Conservation (phyloP, 1,140 invertebrate species). For the Metopolophium dirhodum region DNA sequence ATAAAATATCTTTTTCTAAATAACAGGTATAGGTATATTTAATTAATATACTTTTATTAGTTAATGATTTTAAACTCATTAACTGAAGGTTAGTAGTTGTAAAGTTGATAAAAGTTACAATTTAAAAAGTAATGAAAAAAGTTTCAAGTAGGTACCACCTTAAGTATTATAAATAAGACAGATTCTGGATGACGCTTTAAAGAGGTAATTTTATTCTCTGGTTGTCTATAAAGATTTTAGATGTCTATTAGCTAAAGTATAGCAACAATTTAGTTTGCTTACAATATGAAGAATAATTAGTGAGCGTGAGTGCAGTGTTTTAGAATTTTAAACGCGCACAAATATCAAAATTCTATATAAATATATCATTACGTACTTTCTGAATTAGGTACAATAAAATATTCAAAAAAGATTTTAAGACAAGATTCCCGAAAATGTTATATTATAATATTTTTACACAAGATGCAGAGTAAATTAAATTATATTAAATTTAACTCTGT, state of each 20-base stretch:
- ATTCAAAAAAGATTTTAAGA: not conserved
- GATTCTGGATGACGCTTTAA: not conserved
- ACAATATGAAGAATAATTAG: not conserved
- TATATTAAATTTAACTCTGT: too few species aligned
- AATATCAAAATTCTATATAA: too few species aligned
- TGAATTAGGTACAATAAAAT: not conserved
- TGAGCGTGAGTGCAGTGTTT: not conserved
- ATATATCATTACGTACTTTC: too few species aligned
- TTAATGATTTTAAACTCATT: not conserved
- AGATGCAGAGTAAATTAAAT: too few species aligned
- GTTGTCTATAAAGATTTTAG: not conserved
- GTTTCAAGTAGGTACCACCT: not conserved
- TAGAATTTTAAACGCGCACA: too few species aligned
- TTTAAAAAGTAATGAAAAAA: not conserved
- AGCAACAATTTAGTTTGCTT: not conserved
- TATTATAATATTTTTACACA: too few species aligned
- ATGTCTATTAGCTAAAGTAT: not conserved
- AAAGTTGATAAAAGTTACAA: not conserved
- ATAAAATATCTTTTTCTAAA: too few species aligned
- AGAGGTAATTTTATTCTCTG: not conserved
- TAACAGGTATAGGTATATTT: not conserved
- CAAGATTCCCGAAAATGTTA: not conserved
- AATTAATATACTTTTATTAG: not conserved
- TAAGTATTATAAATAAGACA: not conserved
- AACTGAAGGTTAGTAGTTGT: not conserved